Percentiles rank a stretch among this genome's conserved stretches.
Evolutionary conservation across 2,888 invertebrate genomes (phyloP).

Genomic region (Rhamnusium bicolor): DNA sequence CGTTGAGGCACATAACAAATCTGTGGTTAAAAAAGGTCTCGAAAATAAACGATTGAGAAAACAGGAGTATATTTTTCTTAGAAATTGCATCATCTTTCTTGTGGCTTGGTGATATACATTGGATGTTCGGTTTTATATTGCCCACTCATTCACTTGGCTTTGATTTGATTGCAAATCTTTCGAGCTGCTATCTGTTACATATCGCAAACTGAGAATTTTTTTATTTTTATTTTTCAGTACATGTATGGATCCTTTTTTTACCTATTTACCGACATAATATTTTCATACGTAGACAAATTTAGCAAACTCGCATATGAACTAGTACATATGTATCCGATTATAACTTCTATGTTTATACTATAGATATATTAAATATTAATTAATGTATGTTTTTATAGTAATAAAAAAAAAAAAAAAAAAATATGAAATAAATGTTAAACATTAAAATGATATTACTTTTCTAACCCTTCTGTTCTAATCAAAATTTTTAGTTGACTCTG

Average conservation of each 20-base stretch:
- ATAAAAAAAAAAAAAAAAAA: too few species aligned
- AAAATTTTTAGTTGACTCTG: too few species aligned
- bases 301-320: not conserved
- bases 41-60: constrained; percentile 61
- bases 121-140: constrained; percentile 63
- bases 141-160: constrained; percentile 67
- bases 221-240: constrained; percentile 32
- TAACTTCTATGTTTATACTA: too few species aligned
- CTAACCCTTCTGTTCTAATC: too few species aligned
- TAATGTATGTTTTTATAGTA: too few species aligned
- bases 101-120: constrained; percentile 64
- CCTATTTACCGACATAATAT: not conserved
- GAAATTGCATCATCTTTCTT: constrained; percentile 67
- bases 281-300: not conserved
- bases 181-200: constrained; percentile 44
- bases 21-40: constrained; percentile 48
- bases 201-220: constrained; percentile 39
- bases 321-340: too few species aligned
- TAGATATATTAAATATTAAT: too few species aligned
- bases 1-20: constrained; percentile 49
- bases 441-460: too few species aligned
- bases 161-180: constrained; percentile 65
- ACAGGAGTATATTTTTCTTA: constrained; percentile 66
- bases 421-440: too few species aligned
- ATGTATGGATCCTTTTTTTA: not conserved